Evolutionary conservation across 2,113 vertebrate genomes (phyloP).

Genomic region (Chascanopsetta lugubris): DNA sequence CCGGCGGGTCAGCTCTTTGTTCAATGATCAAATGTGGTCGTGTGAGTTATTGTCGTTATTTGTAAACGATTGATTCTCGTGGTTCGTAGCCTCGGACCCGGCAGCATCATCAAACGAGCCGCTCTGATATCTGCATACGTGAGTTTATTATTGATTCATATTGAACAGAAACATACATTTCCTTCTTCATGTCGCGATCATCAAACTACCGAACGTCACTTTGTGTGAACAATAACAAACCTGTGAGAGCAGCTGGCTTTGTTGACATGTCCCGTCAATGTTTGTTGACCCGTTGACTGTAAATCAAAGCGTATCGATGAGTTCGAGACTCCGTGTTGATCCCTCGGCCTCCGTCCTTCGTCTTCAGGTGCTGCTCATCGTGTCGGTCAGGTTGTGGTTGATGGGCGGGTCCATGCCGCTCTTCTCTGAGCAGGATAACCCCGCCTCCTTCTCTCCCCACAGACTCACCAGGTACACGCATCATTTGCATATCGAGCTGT

Average conservation of each 20-base stretch:
- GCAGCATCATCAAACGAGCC: slow-evolving; percentile 86
- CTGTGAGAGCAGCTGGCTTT: too few species aligned
- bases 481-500: too few species aligned
- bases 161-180: neutral
- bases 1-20: slow-evolving; percentile 82
- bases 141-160: slow-evolving; percentile 69
- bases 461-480: slow-evolving; percentile 90
- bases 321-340: neutral
- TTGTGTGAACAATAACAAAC: too few species aligned
- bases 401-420: slow-evolving; percentile 99
- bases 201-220: neutral
- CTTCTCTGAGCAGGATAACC: slow-evolving; percentile 98
- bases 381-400: slow-evolving; percentile 92
- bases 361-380: slow-evolving; percentile 85
- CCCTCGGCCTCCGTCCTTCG: neutral
- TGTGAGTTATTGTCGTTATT: neutral
- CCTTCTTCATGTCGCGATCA: neutral
- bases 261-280: too few species aligned
- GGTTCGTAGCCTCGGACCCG: slow-evolving; percentile 58
- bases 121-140: slow-evolving; percentile 87
- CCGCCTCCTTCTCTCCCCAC: slow-evolving; percentile 93
- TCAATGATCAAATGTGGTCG: slow-evolving; percentile 3
- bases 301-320: neutral
- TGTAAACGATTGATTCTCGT: too few species aligned
- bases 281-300: neutral